Evolutionary conservation across 2,888 invertebrate species (phyloP), one percentile per base, ranked within the genome.

Genomic region (Hyles lineata): DNA sequence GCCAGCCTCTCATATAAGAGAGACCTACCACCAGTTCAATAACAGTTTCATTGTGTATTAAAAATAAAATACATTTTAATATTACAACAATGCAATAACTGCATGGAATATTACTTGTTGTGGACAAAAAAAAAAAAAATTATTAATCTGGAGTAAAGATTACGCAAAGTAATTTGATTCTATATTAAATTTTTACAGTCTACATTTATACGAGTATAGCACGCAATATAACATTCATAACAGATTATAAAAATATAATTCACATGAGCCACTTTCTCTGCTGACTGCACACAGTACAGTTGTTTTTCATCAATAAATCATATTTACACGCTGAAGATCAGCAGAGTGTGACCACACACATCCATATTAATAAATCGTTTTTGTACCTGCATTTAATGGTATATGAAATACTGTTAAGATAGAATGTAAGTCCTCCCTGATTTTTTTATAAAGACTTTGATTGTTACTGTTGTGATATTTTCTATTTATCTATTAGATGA

Each of bases 301-400:
- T 61, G 61, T 11, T 35, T n/a, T 9, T 21, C 32, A 63, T 63
- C 35, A 63, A 35, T 63, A 63, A 63, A 63, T 61, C 29, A 61
- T n/a, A 63, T 35, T 35, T 32, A 9, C 35, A 11, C 21, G 21
- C 35, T 63, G 9, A 35, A 35, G 5, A 35, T 35, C 35, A 63
- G 11, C n/a, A 32, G 32, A 63, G 19, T 5, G 62, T 63, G 35
- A 63, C 62, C 21, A 63, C n/a, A 17, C 61, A 25, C 23, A 59
- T 59, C n/a, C 25, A 25, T 63, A n/a, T 63, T 62, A 32, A 17
- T 15, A 11, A 43, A 11, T 43, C 0, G 11, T 43, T 43, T 43
- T 43, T 43, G 43, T 43, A 15, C 15, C 15, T 15, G 15, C 43
- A 4, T 43, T 43, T 43, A 15, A 43, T 43, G 11, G 11, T 43